These are phyloP conservation scores for Platygyra sinensis DNA, from an alignment of 64 coral and sea anemone species.

Conservation along the genomic window DNA sequence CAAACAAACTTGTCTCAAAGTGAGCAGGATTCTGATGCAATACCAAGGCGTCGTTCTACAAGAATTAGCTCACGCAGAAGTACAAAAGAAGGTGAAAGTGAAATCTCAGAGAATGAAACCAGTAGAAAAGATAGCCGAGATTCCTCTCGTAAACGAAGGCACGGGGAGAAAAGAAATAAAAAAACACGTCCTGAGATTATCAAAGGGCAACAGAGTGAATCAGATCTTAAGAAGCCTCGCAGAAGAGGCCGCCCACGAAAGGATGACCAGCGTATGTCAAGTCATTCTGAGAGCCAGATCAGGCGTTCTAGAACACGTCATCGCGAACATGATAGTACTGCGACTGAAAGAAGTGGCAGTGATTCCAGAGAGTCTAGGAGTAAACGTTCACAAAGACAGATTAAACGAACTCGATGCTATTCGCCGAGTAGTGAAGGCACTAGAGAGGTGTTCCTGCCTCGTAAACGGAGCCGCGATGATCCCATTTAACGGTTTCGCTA, in stretches of 20 bases:
- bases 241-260: constrained; percentile 61
- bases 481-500: background rate
- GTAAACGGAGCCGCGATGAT: constrained; percentile 64
- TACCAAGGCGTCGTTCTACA: constrained; percentile 35
- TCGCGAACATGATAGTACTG: background rate
- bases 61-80: constrained; percentile 71
- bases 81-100: constrained; percentile 66
- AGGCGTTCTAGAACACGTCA: constrained; percentile 16
- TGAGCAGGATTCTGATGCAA: background rate
- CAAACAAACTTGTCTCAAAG: background rate
- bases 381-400: constrained; percentile 79
- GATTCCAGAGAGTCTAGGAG: background rate
- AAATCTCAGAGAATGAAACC: constrained; percentile 19
- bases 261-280: background rate
- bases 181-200: background rate
- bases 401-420: constrained; percentile 88
- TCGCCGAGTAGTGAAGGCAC: constrained; percentile 92
- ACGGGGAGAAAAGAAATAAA: background rate
- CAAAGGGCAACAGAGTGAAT: background rate
- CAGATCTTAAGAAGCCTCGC: background rate
- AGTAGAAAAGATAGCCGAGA: constrained; percentile 25
- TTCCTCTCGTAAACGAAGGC: constrained; percentile 16
- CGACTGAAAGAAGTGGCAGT: constrained; percentile 14
- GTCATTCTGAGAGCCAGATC: background rate
- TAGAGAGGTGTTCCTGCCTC: constrained; percentile 76